phyloP scores from a whole-genome alignment of 1,140 invertebrate species.

The Nephila pilipes region DNA sequence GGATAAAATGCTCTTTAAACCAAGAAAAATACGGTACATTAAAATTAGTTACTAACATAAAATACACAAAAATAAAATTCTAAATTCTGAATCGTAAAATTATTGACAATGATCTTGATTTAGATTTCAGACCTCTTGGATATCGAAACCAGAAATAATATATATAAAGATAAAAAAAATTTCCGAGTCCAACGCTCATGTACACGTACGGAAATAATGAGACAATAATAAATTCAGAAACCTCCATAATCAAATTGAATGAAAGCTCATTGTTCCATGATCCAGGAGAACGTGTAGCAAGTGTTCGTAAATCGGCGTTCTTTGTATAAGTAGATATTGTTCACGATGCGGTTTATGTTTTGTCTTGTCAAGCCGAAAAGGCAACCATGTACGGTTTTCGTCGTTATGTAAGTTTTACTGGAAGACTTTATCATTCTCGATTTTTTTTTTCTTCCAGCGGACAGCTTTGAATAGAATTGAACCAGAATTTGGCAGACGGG shows the following conservation, averaged over 20 bases:
- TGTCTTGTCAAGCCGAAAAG: not conserved
- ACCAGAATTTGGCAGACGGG: too few relatives aligned
- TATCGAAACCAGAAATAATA: not conserved
- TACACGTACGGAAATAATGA: not conserved
- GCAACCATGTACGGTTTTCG: not conserved
- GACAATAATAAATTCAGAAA: not conserved
- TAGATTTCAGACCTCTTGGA: not conserved
- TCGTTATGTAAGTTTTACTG: not conserved
- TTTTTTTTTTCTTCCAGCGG: too few relatives aligned
- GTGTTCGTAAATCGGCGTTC: not conserved
- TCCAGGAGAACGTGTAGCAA: not conserved
- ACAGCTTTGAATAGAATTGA: too few relatives aligned
- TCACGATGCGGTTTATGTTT: not conserved
- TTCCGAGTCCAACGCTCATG: not conserved
- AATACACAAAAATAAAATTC: too few relatives aligned
- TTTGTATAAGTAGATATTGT: slow-evolving; percentile 1
- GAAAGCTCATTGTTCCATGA: not conserved
- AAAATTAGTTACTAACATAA: too few relatives aligned
- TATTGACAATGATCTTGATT: too few relatives aligned
- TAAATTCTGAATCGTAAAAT: too few relatives aligned
- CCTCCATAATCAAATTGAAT: not conserved
- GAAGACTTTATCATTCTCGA: not conserved
- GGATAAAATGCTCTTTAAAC: too few relatives aligned
- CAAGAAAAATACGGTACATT: too few relatives aligned
- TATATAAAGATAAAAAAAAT: not conserved